phyloP scores from a whole-genome alignment of 1,140 invertebrate genomes.

The Schlechtendalia chinensis region DNA sequence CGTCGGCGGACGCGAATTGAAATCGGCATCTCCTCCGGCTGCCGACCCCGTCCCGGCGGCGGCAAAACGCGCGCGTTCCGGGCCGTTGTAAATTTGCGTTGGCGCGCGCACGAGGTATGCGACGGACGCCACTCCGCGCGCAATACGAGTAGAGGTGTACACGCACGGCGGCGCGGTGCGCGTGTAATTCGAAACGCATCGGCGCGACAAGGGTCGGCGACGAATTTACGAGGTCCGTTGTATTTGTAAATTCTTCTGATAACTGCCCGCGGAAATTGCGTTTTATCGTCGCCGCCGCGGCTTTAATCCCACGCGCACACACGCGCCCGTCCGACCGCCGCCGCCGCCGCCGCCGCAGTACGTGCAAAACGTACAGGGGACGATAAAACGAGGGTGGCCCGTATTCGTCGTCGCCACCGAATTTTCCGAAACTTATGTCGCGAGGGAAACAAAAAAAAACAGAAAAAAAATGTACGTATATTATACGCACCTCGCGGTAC shows the following conservation, averaged over 20 bases:
- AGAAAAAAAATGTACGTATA: neutral
- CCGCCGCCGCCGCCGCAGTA: too few species aligned
- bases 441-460: too few species aligned
- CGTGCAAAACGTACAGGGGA: too few species aligned
- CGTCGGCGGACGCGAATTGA: neutral
- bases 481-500: neutral
- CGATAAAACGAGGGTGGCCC: constrained; percentile 1
- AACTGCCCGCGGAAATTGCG: constrained; percentile 21
- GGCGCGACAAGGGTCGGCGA: constrained; percentile 24
- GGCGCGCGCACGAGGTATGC: constrained; percentile 31
- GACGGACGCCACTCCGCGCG: too few species aligned
- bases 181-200: constrained; percentile 25
- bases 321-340: too few species aligned
- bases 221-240: constrained; percentile 22
- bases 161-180: neutral
- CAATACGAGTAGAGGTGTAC: too few species aligned
- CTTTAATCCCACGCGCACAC: constrained; percentile 6
- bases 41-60: too few species aligned
- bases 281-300: neutral
- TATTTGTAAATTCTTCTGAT: constrained; percentile 41
- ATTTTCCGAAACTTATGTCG: constrained; percentile 9
- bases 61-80: neutral
- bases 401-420: constrained; percentile 3
- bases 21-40: too few species aligned
- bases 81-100: constrained; percentile 31